Base-by-base conservation (phyloP, 2,797 vertebrate species). In the Coreius guichenoti region DNA sequence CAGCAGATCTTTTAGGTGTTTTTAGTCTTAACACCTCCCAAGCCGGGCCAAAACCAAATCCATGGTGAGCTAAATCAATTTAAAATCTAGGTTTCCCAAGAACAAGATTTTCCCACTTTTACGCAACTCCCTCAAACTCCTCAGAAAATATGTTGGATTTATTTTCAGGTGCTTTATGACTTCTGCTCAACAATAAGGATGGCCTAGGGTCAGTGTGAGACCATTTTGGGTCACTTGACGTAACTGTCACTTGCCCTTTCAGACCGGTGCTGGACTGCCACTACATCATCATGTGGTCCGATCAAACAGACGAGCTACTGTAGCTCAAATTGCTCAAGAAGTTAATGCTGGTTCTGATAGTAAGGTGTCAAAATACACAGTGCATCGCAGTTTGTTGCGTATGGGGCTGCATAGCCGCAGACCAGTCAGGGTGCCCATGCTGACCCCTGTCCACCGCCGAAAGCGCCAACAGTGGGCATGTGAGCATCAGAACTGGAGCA, bases 1-100 rank as follows among this genome's bases (percentile, higher is more conserved):
- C 82, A 69, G 63, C 74, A 84, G 63, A 78, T 78, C 33, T 54
- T 77, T 83, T 63, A 68, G 31, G 16, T 83, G 36, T 33, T 78
- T 84, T 78, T 58, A 56, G 23, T 54, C 39, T 70, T 54, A n/a
- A 51, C n/a, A 33, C 14, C 13, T 68, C 14, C 8, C 4, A 81
- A 69, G 29, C 31, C 14, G 5, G 26, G 26, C 8, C 56, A 63
- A 63, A 82, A 8, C 13, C 19, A 49, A 49, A 39, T 43, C 17
- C 11, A 58, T 11, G 68, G 9, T 23, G 17, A 47, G n/a, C 17
- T 19, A 31, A 54, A 76, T 43, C 12, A 43, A 45, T 21, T 21
- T 23, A 23, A 56, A 13, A 29, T 61, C 23, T 43, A 9, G 12
- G 8, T 23, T 58, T 54, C 29, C 36, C 36, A 45, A 58, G 16